Evolutionary conservation across 2,113 vertebrate genomes (phyloP), one percentile per base, ranked within the genome.

Genomic region (Microcebus murinus): DNA sequence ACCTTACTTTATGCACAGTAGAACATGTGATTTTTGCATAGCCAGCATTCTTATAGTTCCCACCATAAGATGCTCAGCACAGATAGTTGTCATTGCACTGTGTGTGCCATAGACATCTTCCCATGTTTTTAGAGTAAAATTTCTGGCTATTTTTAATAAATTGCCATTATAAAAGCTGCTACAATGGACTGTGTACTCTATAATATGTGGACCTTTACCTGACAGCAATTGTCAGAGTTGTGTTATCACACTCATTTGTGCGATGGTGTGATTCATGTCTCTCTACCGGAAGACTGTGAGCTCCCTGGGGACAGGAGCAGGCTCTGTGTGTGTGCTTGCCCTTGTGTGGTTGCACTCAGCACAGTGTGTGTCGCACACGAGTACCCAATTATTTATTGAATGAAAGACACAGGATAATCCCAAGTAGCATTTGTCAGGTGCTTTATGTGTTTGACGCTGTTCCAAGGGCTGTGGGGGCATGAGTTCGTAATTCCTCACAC

Each of bases 171-270:
- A 31, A 48, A 65, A 48, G 57, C 59, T n/a, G 36, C 36, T 6
- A 0, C 13, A n/a, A 0, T 50, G 36, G 82, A 45, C 76, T 36
- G 0, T 29, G 0, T n/a, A 4, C 34, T 36, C 48, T 17, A 9
- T 6, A 39, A 4, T 57, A n/a, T 3, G 0, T 13, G 83, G 55
- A 34, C 52, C 39, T 76, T 36, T 15, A 0, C n/a, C 27, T 48
- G 8, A 13, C 20, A 6, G 52, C 63, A 61, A 17, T n/a, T 31
- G 18, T 59, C 70, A 68, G 82, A 65, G 31, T 8, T 13, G 45
- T 6, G 1, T 25, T 23, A 18, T 73, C 74, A 15, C 13, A 8
- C 52, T 45, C 29, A 21, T 29, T 50, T 12, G 36, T 55, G 42
- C 45, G 63, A 6, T n/a, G 3, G 13, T 20, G 65, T n/a, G 73